Evolutionary conservation across 64 coral and sea anemone species (phyloP), one percentile per base, ranked within the genome.

Genomic region (Pocillopora damicornis): DNA sequence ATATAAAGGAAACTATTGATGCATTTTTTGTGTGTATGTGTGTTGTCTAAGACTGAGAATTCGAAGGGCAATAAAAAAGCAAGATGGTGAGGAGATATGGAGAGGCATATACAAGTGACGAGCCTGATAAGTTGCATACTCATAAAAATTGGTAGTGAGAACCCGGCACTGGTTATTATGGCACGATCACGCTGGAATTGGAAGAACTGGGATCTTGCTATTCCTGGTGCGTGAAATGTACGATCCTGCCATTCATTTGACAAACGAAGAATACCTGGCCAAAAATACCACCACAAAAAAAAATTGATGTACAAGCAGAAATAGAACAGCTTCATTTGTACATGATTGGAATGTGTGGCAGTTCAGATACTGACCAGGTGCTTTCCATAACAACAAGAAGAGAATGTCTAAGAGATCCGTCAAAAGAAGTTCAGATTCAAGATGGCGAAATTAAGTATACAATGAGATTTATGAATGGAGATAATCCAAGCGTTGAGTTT

Each of bases 231-330:
- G 88, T 58, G 77, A 81, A 56, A 17, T 73, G 14, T 80, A 74
- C 38, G 74, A 88, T 64, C 74, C 87, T 68, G 76, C 75, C 23
- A 1, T 80, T 15, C 77, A 89, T 81, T 59, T 89, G 1, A 81
- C 76, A 5, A 58, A 22, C n/a, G 0, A 80, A 68, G 88, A 89
- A n/a, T 79, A 58, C 7, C 59, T 35, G 23, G 77, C 34, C 51
- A 89, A 81, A 18, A 1, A 69, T 71, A 18, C 18, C 30, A 30
- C 30, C 3, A 34, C 17, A 15, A 77, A 63, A 62, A 62, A 15
- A 57, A 18, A 17, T 14, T 60, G 30, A 30, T 30, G 30, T 30
- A 30, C 30, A 30, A 30, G 30, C 30, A 30, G 30, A 30, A 30
- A 30, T 89, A 16, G 77, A 89, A 51, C 37, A n/a, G 9, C 88